A percentile compares a stretch with the other conserved stretches of the same genome.
phyloP scores from a whole-genome alignment of 2,113 vertebrate species.

The Clinocottus analis region DNA sequence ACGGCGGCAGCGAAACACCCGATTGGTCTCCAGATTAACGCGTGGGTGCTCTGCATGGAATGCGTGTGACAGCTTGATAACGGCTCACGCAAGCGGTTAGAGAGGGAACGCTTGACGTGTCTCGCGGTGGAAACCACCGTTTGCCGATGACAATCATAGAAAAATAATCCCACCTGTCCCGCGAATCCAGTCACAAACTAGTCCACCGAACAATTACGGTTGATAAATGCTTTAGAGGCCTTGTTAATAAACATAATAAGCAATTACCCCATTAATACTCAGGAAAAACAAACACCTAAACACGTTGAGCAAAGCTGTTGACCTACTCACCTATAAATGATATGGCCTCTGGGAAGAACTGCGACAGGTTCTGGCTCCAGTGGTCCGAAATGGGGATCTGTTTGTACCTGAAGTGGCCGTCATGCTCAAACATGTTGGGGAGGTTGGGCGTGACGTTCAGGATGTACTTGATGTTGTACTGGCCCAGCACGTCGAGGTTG shows the following conservation, averaged over 20 bases:
- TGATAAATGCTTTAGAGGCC: background rate
- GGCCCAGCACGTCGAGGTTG: slow-evolving; percentile 87
- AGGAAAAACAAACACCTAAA: background rate
- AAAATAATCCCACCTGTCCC: background rate
- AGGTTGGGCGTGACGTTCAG: slow-evolving; percentile 92
- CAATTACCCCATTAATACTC: background rate
- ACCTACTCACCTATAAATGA: slow-evolving; percentile 89
- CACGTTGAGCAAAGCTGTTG: background rate
- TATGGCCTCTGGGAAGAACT: slow-evolving; percentile 93
- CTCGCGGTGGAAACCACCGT: background rate
- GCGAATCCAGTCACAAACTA: background rate
- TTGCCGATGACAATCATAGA: background rate
- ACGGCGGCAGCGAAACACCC: background rate
- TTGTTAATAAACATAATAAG: background rate
- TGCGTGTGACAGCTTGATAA: background rate
- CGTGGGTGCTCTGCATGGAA: background rate
- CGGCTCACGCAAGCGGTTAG: background rate
- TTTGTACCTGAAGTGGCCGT: slow-evolving; percentile 90
- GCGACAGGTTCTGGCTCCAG: slow-evolving; percentile 92
- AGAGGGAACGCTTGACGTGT: background rate
- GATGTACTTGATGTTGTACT: slow-evolving; percentile 90
- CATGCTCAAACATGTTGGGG: slow-evolving; percentile 91
- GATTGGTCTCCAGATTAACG: background rate
- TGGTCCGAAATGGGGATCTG: slow-evolving; percentile 93
- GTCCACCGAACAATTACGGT: background rate